Base-by-base conservation (phyloP, 2,113 vertebrate species). In the Tenebrosternarchus preto region DNA sequence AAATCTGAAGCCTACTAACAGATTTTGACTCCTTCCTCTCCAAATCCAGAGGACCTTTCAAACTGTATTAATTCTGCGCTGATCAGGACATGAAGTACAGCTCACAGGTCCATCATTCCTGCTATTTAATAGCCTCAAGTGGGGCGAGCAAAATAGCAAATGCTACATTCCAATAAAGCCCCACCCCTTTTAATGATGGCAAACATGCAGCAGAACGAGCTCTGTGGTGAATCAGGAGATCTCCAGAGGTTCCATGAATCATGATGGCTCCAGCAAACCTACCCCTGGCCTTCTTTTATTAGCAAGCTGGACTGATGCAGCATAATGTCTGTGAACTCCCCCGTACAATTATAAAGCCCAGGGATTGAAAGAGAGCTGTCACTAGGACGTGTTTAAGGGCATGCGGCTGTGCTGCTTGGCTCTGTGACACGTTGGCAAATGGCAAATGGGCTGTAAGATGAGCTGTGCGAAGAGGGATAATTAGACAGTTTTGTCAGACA, bases 401-500 rank as follows among this genome's bases (percentile, higher is more conserved):
- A 92, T 92, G 94, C 93, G 94, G 93, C 94, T 94, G 93, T 90
- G 73, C 85, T 83, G 85, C 83, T 85, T 96, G 97, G 96, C 94
- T 76, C 84, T 29, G 74, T 22, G 93, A 95, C 96, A 96, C 89
- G 79, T 84, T 76, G 92, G 91, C 90, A 95, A 95, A 94, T 92
- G 92, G 91, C 90, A 95, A 95, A 94, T 92, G 5, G 84, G 91
- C 83, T 92, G 90, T 84, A 88, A 91, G 86, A 84, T 89, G 93
- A 94, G 92, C 91, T 88, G 83, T 87, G 94, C 94, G 93, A 90
- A 90, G 89, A 92, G 92, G 95, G 94, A 96, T 98, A 97, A 98
- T 98, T 95, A 96, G 95, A 94, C 93, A 92, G 92, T 92, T 93
- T 95, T 95, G 95, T 93, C 92, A 81, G 81, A 90, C 94, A 94